These are phyloP conservation scores for Drosophila neonasuta DNA, from an alignment of 2,888 invertebrate genomes.

Conservation along the genomic window DNA sequence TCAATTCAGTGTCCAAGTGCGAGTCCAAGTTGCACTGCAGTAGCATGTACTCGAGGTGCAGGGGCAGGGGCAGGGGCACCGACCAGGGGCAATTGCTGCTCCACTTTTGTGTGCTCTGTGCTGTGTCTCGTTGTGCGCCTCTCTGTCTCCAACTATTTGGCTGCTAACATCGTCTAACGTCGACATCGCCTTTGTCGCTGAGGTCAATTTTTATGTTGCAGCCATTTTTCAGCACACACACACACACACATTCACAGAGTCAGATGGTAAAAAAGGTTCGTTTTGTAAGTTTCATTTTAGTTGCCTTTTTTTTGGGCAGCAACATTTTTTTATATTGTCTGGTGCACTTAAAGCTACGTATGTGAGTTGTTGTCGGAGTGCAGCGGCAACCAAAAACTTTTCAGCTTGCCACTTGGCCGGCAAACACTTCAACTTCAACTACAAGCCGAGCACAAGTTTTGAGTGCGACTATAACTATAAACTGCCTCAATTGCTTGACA, in stretches of 20 bases:
- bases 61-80: conserved; percentile 15
- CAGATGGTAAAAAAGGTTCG: conserved; percentile 31
- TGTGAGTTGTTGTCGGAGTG: conserved; percentile 39
- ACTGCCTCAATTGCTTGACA: conserved; percentile 71
- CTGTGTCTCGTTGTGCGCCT: conserved; percentile 43
- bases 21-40: conserved; percentile 44
- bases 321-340: conserved; percentile 53
- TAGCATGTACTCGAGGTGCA: conserved; percentile 1
- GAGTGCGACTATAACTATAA: conserved; percentile 34
- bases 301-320: conserved; percentile 35
- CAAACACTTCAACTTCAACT: conserved; percentile 52
- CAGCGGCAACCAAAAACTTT: conserved; percentile 51
- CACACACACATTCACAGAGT: conserved; percentile 19
- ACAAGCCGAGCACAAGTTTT: conserved; percentile 17
- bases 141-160: conserved; percentile 39
- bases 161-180: conserved; percentile 39
- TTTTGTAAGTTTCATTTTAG: conserved; percentile 40
- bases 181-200: conserved; percentile 70
- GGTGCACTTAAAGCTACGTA: conserved; percentile 60
- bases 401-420: conserved; percentile 65
- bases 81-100: conserved; percentile 65
- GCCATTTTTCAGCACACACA: conserved; percentile 65
- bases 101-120: conserved; percentile 53
- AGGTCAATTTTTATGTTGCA: conserved; percentile 79
- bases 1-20: conserved; percentile 59